phyloP scores from a whole-genome alignment of 53 echinoderm and acorn worm genomes.

The Holothuria leucospilota region DNA sequence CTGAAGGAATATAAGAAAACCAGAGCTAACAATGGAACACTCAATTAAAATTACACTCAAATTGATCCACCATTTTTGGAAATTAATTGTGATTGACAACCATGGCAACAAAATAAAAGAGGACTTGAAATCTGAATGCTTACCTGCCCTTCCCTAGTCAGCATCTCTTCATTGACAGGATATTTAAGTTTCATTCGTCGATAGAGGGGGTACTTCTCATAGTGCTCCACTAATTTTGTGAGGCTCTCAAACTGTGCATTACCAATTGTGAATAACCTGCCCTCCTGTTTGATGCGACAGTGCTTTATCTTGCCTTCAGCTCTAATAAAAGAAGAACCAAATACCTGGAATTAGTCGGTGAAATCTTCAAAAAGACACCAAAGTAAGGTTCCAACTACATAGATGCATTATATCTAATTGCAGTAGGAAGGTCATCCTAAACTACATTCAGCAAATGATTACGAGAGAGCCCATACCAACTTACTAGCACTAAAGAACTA shows the following conservation, averaged over 20 bases:
- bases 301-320: conserved; percentile 99
- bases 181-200: conserved; percentile 96
- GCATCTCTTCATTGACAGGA: conserved; percentile 85
- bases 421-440: no score
- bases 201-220: conserved; percentile 97
- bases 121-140: background rate
- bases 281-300: conserved; percentile 98
- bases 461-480: no score
- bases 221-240: conserved; percentile 85
- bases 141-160: conserved; percentile 88
- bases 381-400: background rate
- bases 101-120: background rate
- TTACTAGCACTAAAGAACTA: no score
- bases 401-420: no score
- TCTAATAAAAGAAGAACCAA: conserved; percentile 53
- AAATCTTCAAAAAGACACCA: background rate
- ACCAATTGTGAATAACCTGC: conserved; percentile 92
- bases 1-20: no score
- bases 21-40: no score
- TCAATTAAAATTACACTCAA: no score
- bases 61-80: no score
- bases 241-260: conserved; percentile 98
- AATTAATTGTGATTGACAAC: no score
- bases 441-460: no score
- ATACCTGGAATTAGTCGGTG: no score